Evolutionary conservation across 2,113 vertebrate species (phyloP).

Genomic region (Dryoscopus gambensis): DNA sequence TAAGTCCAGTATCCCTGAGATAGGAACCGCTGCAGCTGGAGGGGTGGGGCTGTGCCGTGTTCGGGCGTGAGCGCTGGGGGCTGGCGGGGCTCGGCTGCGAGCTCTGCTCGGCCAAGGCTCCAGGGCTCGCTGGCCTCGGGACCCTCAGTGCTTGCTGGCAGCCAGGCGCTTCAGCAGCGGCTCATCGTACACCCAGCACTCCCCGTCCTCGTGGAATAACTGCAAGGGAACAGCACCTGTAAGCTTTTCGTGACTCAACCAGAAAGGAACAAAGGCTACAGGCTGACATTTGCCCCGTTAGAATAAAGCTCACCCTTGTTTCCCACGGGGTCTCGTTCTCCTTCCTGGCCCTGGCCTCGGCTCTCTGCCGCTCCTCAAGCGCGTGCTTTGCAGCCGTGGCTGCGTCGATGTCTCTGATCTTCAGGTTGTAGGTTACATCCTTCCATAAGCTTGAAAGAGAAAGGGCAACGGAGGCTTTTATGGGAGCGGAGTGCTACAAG

Average conservation of each 20-base stretch:
- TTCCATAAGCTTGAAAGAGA: conserved; percentile 83
- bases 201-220: conserved; percentile 97
- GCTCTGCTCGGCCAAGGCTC: conserved; percentile 29
- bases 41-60: conserved; percentile 49
- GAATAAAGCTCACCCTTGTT: conserved; percentile 84
- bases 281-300: background rate
- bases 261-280: background rate
- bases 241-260: accelerated
- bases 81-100: conserved; percentile 25
- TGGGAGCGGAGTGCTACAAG: background rate
- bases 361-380: conserved; percentile 94
- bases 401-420: conserved; percentile 91
- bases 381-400: conserved; percentile 95
- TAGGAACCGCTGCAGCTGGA: conserved; percentile 75
- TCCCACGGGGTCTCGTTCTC: conserved; percentile 94
- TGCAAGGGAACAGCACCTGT: background rate
- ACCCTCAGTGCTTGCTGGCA: conserved; percentile 80
- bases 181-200: conserved; percentile 97
- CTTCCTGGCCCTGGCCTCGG: conserved; percentile 94
- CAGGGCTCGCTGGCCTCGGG: background rate
- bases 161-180: conserved; percentile 90
- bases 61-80: background rate
- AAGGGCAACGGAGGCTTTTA: background rate
- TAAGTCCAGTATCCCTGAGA: conserved; percentile 83
- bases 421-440: conserved; percentile 94